Base-by-base conservation (phyloP, 2,888 invertebrate genomes). In the Epinotia nisella region DNA sequence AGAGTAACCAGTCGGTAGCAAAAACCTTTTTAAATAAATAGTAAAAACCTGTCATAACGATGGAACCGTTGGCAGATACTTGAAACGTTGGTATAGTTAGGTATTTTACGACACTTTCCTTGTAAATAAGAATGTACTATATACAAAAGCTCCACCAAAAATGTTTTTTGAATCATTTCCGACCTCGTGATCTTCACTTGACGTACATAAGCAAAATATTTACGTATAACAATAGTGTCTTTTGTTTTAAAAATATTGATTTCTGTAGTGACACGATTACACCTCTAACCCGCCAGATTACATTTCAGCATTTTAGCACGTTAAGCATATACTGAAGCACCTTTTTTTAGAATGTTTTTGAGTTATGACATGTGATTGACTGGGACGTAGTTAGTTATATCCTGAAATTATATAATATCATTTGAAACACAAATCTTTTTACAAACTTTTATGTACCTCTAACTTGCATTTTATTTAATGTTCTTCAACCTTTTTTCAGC, bases 161-260 rank as follows among this genome's bases (percentile, higher is more conserved):
- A 10, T 19, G 3, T 11, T 53, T 53, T 49, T 51, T 29, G 15
- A 45, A 45, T 15, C 56, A 4, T 0, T 21, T 62, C 17, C 29
- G 49, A 64, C 24, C 49, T 17, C 51, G 49, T 62, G 62, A 49
- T 1, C 62, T 35, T 21, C 13, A 49, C 15, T 15, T 62, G 24
- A 62, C 62, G 62, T 9, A 9, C 9, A 9, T 35, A 7, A 35
- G 35, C n/a, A 62, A 49, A 62, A 24, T 45, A 15, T 45, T 24
- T 45, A 41, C 15, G 41, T 13, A 60, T 2, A 19, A 39, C 19
- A 41, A 60, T 3, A 60, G 3, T 13, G 45, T 2, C 21, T 24
- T 62, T 51, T 62, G 49, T 24, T 62, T 51, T 62, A 29, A 62
- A 62, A 45, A 62, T 21, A 4, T 49, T 49, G 15, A 49, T n/a